Evolutionary conservation across 2,113 vertebrate species (phyloP), one percentile per base, ranked within the genome.

Genomic region (Tetrax tetrax): DNA sequence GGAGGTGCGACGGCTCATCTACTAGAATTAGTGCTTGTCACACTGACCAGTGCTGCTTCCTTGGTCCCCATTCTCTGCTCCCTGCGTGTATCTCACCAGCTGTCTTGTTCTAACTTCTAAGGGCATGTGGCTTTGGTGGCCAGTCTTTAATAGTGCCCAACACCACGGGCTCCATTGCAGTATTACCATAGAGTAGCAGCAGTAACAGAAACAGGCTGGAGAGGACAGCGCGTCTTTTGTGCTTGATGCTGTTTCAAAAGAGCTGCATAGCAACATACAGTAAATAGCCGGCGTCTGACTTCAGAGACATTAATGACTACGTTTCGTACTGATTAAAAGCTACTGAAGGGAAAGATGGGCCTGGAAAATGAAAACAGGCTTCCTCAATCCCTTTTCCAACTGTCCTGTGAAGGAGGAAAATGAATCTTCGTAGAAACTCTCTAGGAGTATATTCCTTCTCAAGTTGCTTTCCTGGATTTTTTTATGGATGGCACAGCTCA

Each of bases 401-500:
- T 69, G 31, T 41, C 10, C 45, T 54, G 33, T 4, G 4, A 89
- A 82, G 47, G 31, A 79, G 27, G 38, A 83, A 86, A 87, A 61
- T 4, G 54, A 23, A 37, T 79, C 59, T 74, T 90, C 28, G 25
- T 54, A 81, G 23, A 90, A 86, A 83, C 15, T 65, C 7, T 53
- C 15, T 45, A 48, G 65, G 35, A 72, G 47, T 57, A 48, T 61
- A 48, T 48, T 78, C 22, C 33, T 70, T 84, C 29, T 28, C 9
- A 53, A 70, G 63, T 71, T 90, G 74, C 84, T 83, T 75, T 80
- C 37, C 60, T 87, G 68, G 54, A 53, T 65, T 92, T 87, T 50
- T n/a, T 92, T 92, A 86, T 68, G 87, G 89, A 87, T 81, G 45
- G 48, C 68, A 94, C 14, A 90, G 66, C 64, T 95, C 72, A 88